A percentile compares a stretch with the other conserved stretches of the same genome.
phyloP scores from a whole-genome alignment of 2,113 vertebrate genomes.

The Leucosticte australis region DNA sequence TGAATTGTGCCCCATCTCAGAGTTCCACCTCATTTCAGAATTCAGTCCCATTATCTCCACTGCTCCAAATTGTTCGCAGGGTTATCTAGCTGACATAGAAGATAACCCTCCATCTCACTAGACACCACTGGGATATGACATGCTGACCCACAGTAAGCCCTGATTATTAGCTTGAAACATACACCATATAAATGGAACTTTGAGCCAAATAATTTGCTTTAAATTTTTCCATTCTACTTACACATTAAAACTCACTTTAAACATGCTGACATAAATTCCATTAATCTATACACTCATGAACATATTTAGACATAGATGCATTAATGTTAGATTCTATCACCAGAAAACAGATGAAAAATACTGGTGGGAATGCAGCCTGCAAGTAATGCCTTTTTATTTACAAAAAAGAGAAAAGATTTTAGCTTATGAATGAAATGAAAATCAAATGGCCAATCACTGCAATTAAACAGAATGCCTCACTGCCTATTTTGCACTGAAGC shows the following conservation, averaged over 20 bases:
- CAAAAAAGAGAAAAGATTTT: neutral
- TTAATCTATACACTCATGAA: neutral
- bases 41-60: conserved; percentile 72
- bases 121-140: conserved; percentile 77
- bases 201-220: conserved; percentile 53
- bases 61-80: conserved; percentile 68
- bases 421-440: neutral
- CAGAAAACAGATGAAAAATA: neutral
- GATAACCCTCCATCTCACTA: conserved; percentile 74
- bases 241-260: conserved; percentile 17
- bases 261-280: neutral
- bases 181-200: conserved; percentile 34
- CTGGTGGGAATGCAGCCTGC: neutral
- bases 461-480: neutral
- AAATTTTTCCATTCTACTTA: conserved; percentile 36
- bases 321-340: neutral
- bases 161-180: conserved; percentile 75
- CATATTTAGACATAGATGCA: neutral
- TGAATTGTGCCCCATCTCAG: conserved; percentile 65
- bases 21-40: conserved; percentile 71
- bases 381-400: neutral
- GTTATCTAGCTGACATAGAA: conserved; percentile 73
- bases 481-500: neutral
- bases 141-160: conserved; percentile 71
- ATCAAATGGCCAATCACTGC: neutral